phyloP scores from a whole-genome alignment of 2,888 invertebrate genomes.

The Meta bourneti region DNA sequence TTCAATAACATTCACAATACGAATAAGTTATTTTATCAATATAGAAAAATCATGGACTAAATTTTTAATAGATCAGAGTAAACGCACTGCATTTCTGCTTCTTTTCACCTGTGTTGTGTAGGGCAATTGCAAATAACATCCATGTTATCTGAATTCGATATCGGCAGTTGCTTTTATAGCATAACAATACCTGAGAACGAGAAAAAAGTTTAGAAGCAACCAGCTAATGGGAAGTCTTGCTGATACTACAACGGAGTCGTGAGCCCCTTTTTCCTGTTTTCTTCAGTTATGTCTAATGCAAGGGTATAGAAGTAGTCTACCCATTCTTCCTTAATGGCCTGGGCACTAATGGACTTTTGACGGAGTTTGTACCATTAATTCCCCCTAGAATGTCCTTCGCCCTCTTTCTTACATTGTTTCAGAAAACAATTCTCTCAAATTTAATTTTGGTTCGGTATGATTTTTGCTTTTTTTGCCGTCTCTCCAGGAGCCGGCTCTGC shows the following conservation, averaged over 20 bases:
- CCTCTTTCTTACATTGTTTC: constrained; percentile 63
- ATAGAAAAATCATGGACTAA: too few species aligned
- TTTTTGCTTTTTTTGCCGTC: constrained; percentile 37
- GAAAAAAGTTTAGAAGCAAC: neutral
- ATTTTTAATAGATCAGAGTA: too few species aligned
- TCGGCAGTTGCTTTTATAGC: constrained; percentile 5
- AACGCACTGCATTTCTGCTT: too few species aligned
- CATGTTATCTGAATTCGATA: constrained; percentile 20
- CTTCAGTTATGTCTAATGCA: constrained; percentile 56
- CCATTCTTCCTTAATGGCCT: constrained; percentile 62
- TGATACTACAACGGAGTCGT: neutral
- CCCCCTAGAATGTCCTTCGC: constrained; percentile 17
- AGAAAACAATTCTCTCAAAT: constrained; percentile 68
- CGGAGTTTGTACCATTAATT: constrained; percentile 70
- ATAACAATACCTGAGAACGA: neutral
- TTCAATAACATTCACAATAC: too few species aligned
- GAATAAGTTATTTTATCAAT: too few species aligned
- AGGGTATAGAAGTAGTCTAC: constrained; percentile 41
- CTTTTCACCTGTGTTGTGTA: neutral
- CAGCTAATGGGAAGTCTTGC: neutral
- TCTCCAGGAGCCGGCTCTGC: constrained; percentile 1
- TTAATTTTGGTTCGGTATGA: constrained; percentile 54
- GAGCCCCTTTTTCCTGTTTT: constrained; percentile 16
- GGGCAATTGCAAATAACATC: neutral
- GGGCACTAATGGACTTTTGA: constrained; percentile 70